Percentiles rank a stretch among this genome's conserved stretches.
Evolutionary conservation across 2,888 invertebrate species (phyloP).

Genomic region (Macrophya alboannulata): DNA sequence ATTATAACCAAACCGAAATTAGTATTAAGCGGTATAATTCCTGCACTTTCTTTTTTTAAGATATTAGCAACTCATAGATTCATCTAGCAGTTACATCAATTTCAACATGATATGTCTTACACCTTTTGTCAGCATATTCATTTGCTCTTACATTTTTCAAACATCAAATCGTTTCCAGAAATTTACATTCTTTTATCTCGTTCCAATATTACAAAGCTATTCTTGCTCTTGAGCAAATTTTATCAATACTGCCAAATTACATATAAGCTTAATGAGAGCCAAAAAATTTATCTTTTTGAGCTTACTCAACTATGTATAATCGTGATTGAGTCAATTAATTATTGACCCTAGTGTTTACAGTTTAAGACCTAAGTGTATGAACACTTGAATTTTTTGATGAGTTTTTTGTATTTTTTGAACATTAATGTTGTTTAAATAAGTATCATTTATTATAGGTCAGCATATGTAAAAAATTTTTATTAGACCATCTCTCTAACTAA

Average conservation of each 20-base stretch:
- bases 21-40: neutral
- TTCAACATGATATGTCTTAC: neutral
- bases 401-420: neutral
- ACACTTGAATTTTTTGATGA: neutral
- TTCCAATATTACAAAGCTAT: neutral
- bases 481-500: neutral
- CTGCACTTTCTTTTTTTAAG: neutral
- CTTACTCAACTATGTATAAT: neutral
- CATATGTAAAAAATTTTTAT: neutral
- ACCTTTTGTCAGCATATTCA: neutral
- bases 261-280: neutral
- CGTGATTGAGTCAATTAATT: neutral
- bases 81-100: conserved; percentile 35
- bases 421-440: neutral
- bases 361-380: neutral
- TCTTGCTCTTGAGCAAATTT: neutral
- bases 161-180: neutral
- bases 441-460: neutral
- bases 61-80: neutral
- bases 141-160: neutral
- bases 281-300: neutral
- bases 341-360: neutral
- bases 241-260: neutral
- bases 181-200: neutral
- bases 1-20: neutral